phyloP scores from a whole-genome alignment of 2,797 vertebrate species.

The Neosilurus hyrtlii region DNA sequence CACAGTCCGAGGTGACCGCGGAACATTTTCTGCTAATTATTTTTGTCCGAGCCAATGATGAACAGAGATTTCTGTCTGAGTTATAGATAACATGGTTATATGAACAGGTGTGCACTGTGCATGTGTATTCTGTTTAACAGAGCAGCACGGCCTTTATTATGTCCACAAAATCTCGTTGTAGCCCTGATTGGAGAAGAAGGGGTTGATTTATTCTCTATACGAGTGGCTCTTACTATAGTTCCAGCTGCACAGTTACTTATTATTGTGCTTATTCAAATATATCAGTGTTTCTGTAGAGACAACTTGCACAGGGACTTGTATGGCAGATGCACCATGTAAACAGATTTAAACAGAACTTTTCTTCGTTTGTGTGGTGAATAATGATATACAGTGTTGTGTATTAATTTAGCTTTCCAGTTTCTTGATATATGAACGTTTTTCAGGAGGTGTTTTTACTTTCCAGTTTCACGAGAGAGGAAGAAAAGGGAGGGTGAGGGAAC shows the following conservation, averaged over 20 bases:
- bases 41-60: not conserved
- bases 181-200: not conserved
- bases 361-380: not conserved
- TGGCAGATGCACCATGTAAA: not conserved
- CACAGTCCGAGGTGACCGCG: conserved; percentile 84
- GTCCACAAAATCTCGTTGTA: not conserved
- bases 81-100: not conserved
- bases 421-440: not conserved
- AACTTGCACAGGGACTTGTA: not conserved
- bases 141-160: not conserved
- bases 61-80: not conserved
- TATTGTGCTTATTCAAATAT: not conserved
- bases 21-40: not conserved
- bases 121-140: not conserved
- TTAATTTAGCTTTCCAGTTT: not conserved
- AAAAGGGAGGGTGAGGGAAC: not conserved
- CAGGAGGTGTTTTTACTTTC: not conserved
- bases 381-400: not conserved
- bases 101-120: no score
- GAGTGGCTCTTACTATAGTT: not conserved
- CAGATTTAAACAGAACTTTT: not conserved
- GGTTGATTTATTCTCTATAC: not conserved
- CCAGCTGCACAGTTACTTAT: not conserved
- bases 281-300: not conserved
- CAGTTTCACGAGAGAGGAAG: not conserved